Base-by-base conservation (phyloP, 2,113 vertebrate species). In the Taxidea taxus region DNA sequence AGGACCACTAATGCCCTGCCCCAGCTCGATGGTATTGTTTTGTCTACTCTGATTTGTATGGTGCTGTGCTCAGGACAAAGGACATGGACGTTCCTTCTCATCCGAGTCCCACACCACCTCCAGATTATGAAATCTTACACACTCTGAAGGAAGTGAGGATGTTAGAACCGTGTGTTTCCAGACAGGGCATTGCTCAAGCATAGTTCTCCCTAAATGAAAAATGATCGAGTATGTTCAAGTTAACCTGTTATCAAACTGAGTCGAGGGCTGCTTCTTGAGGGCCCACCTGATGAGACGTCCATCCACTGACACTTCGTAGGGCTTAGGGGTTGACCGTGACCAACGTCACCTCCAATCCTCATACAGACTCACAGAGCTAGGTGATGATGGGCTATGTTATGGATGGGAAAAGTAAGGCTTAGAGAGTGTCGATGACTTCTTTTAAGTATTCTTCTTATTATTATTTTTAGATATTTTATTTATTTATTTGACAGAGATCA, bases 21-120 rank as follows among this genome's bases (percentile, higher is more conserved):
- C 70, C 0, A 6, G 47, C 47, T 44, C 14, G 1, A 15, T 51
- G 42, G 5, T 21, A 3, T 3, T 75, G 94, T 47, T 82, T 83
- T 29, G 12, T 49, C 56, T 60, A 70, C 92, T 81, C 66, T 78
- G 29, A 75, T 92, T 54, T 77, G 14, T 47, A 4, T 2, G 8
- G 58, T 1, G 2, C n/a, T 60, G 68, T 12, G 34, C 75, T 44
- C 0, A 14, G 27, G 42, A 4, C 44, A 49, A 62, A 66, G 49
- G 51, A 68, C 27, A n/a, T 0, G 0, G 51, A 56, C 23, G 8
- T 31, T 14, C 25, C 31, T 87, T 90, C 64, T 81, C 39, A 8
- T 49, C 34, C 7, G 29, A 31, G 62, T 31, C 42, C 44, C 68
- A 54, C 8, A 1, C n/a, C 0, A 9, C 31, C 31, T 34, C 87